A percentile compares a stretch with the other conserved stretches of the same genome.
These are phyloP conservation scores for Autographa gamma DNA, from an alignment of 2,888 invertebrate genomes.

Conservation along the genomic window DNA sequence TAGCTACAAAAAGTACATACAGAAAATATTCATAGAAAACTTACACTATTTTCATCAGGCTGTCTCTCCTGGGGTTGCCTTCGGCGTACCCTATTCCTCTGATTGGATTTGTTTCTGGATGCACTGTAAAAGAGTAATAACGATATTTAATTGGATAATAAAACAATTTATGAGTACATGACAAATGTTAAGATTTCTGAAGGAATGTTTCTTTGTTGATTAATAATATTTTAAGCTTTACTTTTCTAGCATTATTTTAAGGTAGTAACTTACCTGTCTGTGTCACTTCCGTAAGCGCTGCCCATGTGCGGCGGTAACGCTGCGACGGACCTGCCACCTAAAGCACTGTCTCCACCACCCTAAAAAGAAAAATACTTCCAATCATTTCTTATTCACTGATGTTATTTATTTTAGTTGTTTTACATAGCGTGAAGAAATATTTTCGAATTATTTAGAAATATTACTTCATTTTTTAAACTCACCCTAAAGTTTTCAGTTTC, in stretches of 20 bases:
- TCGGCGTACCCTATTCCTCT: constrained; percentile 78
- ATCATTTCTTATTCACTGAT: too few species aligned
- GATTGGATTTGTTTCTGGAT: constrained; percentile 83
- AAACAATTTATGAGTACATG: too few species aligned
- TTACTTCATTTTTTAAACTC: constrained; percentile 37
- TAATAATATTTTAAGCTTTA: too few species aligned
- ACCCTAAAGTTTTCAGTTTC: constrained; percentile 82
- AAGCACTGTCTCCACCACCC: constrained; percentile 76
- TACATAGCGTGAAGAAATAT: too few species aligned
- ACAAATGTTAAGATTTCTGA: too few species aligned
- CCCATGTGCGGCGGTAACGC: constrained; percentile 76
- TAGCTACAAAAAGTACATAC: neutral
- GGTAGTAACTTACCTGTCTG: constrained; percentile 85
- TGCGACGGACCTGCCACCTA: constrained; percentile 72
- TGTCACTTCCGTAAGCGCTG: constrained; percentile 82
- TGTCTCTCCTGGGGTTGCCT: constrained; percentile 79
- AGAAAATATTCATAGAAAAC: constrained; percentile 28
- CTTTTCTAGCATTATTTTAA: too few species aligned
- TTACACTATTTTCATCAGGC: constrained; percentile 77
- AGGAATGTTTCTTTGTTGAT: too few species aligned
- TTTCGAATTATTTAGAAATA: too few species aligned
- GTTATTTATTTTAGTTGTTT: too few species aligned
- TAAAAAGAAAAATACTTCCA: constrained; percentile 39
- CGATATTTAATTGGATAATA: neutral
- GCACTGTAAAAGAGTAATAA: constrained; percentile 66